Percentiles rank a stretch among this genome's conserved stretches.
These are phyloP conservation scores for Melangyna quadrimaculata DNA, from an alignment of 2,888 invertebrate genomes.

Conservation along the genomic window DNA sequence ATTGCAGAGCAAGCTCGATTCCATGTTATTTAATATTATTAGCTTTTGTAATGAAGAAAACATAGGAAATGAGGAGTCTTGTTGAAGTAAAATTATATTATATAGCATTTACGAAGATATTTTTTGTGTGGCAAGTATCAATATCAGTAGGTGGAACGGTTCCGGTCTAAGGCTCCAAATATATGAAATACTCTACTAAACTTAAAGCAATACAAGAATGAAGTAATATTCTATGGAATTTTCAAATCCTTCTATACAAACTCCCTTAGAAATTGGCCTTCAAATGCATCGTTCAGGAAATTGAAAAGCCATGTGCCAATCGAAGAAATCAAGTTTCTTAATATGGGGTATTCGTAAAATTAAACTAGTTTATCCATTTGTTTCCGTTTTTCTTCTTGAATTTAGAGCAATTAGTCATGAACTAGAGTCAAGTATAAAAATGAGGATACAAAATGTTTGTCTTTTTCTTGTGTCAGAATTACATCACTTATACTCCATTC, in stretches of 20 bases:
- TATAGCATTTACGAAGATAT: background rate
- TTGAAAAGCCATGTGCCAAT: background rate
- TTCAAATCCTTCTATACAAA: background rate
- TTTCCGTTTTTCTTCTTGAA: background rate
- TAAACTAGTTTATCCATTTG: background rate
- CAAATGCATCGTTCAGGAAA: background rate
- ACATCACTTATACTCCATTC: background rate
- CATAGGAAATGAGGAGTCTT: slow-evolving; percentile 12
- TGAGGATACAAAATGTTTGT: background rate
- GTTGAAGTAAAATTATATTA: slow-evolving; percentile 1
- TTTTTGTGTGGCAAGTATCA: background rate
- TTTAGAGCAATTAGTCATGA: background rate
- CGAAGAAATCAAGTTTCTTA: background rate
- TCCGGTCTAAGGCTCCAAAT: background rate
- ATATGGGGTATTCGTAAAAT: background rate
- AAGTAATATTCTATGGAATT: background rate
- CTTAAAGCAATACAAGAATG: too few species aligned
- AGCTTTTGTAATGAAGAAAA: slow-evolving; percentile 8
- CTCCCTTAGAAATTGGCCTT: background rate
- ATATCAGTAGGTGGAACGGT: slow-evolving; percentile 25
- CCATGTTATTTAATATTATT: slow-evolving; percentile 55
- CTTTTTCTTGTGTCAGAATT: background rate
- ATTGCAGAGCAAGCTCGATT: slow-evolving; percentile 30
- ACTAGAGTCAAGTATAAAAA: background rate
- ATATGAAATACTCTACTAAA: background rate